Conservation (phyloP, 2,888 invertebrate species). For the Orchesellides sinensis region DNA sequence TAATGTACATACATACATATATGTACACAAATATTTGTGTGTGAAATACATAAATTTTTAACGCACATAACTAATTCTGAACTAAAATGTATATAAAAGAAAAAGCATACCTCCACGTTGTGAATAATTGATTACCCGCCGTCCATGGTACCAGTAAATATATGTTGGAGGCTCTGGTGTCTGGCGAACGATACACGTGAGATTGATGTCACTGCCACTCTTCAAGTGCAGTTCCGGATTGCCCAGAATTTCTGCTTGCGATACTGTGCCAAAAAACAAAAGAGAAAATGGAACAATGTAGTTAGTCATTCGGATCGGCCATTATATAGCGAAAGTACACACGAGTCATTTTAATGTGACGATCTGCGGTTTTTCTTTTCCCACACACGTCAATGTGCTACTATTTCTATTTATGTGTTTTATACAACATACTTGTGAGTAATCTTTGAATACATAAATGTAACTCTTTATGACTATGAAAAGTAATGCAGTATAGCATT, state of each 20-base stretch:
- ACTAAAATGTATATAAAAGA: too few species aligned
- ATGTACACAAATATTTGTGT: too few species aligned
- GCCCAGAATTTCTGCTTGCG: constrained; percentile 91
- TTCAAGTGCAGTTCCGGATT: constrained; percentile 91
- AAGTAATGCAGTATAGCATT: too few species aligned
- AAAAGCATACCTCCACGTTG: constrained; percentile 78
- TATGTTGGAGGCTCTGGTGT: constrained; percentile 89
- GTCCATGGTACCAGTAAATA: constrained; percentile 82
- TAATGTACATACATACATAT: too few species aligned
- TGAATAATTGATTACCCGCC: constrained; percentile 81
- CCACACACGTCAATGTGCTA: not conserved
- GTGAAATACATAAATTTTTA: too few species aligned
- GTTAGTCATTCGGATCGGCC: constrained; percentile 7
- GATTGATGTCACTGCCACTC: constrained; percentile 93
- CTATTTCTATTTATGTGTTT: not conserved
- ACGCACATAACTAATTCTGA: too few species aligned
- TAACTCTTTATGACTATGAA: not conserved
- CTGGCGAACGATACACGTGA: constrained; percentile 86
- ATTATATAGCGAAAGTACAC: not conserved
- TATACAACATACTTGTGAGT: not conserved
- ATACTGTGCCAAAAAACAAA: constrained; percentile 81
- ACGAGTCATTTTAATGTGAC: not conserved
- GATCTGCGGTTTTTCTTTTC: not conserved
- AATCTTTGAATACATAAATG: not conserved
- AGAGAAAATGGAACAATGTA: constrained; percentile 11